Evolutionary conservation across 2,888 invertebrate species (phyloP), one percentile per base, ranked within the genome.

Genomic region (Tillus elongatus): DNA sequence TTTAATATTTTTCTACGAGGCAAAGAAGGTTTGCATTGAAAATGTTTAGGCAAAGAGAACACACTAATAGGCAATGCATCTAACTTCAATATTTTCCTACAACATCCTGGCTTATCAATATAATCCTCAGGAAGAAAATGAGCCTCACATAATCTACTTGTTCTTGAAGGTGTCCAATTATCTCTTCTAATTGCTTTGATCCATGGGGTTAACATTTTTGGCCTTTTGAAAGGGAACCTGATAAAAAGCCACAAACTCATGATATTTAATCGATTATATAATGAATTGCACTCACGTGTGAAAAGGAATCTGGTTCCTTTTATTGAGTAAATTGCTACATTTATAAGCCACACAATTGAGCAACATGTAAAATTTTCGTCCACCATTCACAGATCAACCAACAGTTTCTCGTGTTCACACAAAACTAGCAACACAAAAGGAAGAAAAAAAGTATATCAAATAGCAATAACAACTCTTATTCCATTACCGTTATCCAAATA

Each of bases 91-190:
- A 39, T 9, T 40, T 44, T 45, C 30, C 12, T 14, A 10, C 33
- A 33, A 12, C 15, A 6, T 11, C 39, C 34, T 2, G 35, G 30
- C 10, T 9, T 32, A 6, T n/a, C n/a, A 29, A 19, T 3, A 30
- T 40, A 44, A 38, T 44, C 44, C 2, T 12, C 3, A 11, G 33
- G 11, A 26, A 35, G 8, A 41, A 45, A 50, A 45, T 51, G 51
- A 14, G 34, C 32, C 3, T 43, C 38, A 46, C 50, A 50, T 19
- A 49, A 15, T 37, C 36, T 44, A 31, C 48, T 49, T 9, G 31
- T 37, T 36, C 40, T 43, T 3, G 48, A 47, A 15, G 47, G 50
- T 12, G 11, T 28, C 51, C 51, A 51, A 33, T 51, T 42, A 15
- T 47, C 44, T 30, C 47, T 43, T 14, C 45, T 35, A 27, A 49